Conservation (phyloP, 2,888 invertebrate species). For the Cyrtodaria siliqua region DNA sequence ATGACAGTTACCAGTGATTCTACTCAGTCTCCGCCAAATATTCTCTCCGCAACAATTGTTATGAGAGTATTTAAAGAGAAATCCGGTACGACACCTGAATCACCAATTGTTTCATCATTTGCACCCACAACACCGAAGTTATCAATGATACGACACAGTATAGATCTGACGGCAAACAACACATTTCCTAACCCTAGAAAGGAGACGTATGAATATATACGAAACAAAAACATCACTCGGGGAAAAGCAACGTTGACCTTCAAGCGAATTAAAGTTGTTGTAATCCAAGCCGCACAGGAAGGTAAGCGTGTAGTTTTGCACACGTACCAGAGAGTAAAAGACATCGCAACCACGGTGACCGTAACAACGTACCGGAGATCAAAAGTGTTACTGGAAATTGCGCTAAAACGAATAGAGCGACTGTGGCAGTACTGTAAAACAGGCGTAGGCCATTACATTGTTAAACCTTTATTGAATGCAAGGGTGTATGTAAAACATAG, state of each 20-base stretch:
- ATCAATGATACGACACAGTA: conserved; percentile 32
- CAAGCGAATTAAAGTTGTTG: conserved; percentile 56
- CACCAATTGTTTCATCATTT: not conserved
- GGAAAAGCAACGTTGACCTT: conserved; percentile 46
- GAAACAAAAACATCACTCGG: conserved; percentile 37
- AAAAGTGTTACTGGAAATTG: conserved; percentile 33
- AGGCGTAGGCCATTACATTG: conserved; percentile 56
- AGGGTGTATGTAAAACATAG: conserved; percentile 46
- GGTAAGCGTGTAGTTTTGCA: conserved; percentile 41
- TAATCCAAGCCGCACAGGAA: conserved; percentile 34
- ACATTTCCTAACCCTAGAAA: conserved; percentile 57
- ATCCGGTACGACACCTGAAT: not conserved
- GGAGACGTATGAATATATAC: conserved; percentile 54
- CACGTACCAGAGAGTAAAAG: conserved; percentile 54
- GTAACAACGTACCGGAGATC: conserved; percentile 48
- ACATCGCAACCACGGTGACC: conserved; percentile 42
- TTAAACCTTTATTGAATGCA: conserved; percentile 53
- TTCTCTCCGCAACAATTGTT: no score
- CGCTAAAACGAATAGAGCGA: conserved; percentile 49
- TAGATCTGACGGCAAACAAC: conserved; percentile 53
- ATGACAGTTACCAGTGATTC: not conserved
- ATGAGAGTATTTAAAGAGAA: not conserved
- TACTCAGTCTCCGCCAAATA: not conserved
- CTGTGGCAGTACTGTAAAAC: conserved; percentile 58
- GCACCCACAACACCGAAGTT: conserved; percentile 12